These are phyloP conservation scores for Notothenia coriiceps DNA, from an alignment of 2,113 vertebrate species.

Conservation along the genomic window DNA sequence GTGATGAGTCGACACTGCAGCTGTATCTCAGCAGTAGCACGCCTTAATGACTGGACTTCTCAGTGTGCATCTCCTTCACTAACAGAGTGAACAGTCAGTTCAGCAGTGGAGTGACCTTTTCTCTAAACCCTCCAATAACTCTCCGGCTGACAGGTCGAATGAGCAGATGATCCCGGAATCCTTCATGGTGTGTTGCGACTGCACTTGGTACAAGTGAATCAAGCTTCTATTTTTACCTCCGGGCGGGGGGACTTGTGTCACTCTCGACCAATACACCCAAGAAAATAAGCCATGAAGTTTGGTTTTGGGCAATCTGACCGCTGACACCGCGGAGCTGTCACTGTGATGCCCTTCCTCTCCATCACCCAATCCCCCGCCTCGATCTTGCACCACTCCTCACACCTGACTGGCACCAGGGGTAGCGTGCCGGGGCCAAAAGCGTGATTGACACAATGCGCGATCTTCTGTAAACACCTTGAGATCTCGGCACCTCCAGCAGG, in stretches of 20 bases:
- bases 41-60: constrained; percentile 18
- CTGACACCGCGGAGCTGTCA: constrained; percentile 84
- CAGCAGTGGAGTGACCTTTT: constrained; percentile 73
- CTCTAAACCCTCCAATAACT: constrained; percentile 66
- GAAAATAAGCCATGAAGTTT: constrained; percentile 78
- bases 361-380: constrained; percentile 61
- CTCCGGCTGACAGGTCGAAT: constrained; percentile 66
- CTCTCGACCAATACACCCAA: constrained; percentile 59
- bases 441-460: constrained; percentile 69
- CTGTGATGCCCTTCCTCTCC: constrained; percentile 73
- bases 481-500: constrained; percentile 74
- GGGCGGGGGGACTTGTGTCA: constrained; percentile 69
- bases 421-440: constrained; percentile 43
- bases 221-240: constrained; percentile 66
- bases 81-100: constrained; percentile 55
- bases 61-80: constrained; percentile 19
- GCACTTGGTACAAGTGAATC: constrained; percentile 73
- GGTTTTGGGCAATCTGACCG: constrained; percentile 82
- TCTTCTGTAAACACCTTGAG: constrained; percentile 82
- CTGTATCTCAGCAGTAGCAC: background rate
- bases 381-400: constrained; percentile 63
- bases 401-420: constrained; percentile 78
- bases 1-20: background rate
- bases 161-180: constrained; percentile 64
- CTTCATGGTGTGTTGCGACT: constrained; percentile 67